Conservation (phyloP, 2,888 invertebrate species). For the Argynnis bischoffii region DNA sequence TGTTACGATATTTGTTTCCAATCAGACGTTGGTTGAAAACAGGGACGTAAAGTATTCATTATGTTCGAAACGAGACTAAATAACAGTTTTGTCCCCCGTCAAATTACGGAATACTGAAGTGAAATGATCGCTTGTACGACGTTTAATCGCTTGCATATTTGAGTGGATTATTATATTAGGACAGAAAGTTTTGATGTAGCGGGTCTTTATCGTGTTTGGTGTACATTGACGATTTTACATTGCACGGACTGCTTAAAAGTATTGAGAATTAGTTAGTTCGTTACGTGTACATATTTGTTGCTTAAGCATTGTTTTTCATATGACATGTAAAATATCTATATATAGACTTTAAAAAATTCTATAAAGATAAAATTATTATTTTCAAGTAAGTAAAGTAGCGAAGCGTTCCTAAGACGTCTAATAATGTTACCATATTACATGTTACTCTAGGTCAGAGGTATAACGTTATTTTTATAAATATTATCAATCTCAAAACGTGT, state of each 20-base stretch:
- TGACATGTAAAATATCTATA: no score
- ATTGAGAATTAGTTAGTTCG: no score
- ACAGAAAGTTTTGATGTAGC: conserved; percentile 45
- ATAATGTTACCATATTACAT: no score
- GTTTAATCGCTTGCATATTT: conserved; percentile 76
- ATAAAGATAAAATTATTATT: no score
- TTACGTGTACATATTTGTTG: no score
- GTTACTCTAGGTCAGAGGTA: no score
- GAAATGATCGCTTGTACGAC: conserved; percentile 56
- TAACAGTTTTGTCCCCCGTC: conserved; percentile 66
- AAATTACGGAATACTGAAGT: conserved; percentile 62
- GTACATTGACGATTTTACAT: conserved; percentile 51
- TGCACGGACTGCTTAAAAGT: background rate
- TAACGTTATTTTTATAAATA: no score
- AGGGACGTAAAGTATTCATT: conserved; percentile 23
- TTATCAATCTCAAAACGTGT: no score
- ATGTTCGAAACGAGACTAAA: conserved; percentile 30
- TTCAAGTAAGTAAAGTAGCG: no score
- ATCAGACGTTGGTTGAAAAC: conserved; percentile 18
- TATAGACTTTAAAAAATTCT: no score
- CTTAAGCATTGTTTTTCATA: no score
- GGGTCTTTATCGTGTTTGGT: conserved; percentile 10
- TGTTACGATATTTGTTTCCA: conserved; percentile 24
- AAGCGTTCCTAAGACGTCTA: no score
- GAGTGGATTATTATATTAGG: conserved; percentile 61